Base-by-base conservation (phyloP, 2,113 vertebrate genomes). In the Zosterops japonicus region DNA sequence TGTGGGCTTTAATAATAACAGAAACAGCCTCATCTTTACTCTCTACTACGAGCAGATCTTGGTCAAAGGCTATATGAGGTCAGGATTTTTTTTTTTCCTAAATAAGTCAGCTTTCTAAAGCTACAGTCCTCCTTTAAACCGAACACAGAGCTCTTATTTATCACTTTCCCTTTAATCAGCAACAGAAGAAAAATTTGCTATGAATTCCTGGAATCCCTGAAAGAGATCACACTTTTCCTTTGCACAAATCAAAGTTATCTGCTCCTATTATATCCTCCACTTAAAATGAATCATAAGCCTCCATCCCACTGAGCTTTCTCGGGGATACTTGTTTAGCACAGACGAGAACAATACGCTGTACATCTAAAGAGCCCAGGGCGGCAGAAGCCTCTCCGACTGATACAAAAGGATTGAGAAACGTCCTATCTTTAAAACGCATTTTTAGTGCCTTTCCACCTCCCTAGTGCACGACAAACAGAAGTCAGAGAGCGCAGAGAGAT, bases 181-280 rank as follows among this genome's bases (percentile, higher is more conserved):
- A 86, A 59, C 55, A 88, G 64, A 33, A 93, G 76, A 64, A 93
- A 94, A 93, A 89, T 8, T 56, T 76, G 63, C 55, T 33, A 39
- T 42, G 82, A 93, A 90, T 89, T 82, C 87, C 78, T 39, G 70
- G 89, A 93, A 91, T 91, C 93, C 90, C 84, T 92, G 63, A 94
- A 92, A 96, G 78, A 82, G 68, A 83, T 90, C 90, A 76, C 83
- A 75, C 87, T 93, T 94, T 71, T 83, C 60, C 80, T 84, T 89
- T 92, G 89, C 76, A 63, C 75, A 88, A 91, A 91, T 95, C 78
- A 88, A 92, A 95, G 83, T 95, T 95, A 96, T 71, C 94, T 92
- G 81, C 49, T 88, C 60, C 74, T 76, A 70, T 87, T 89, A 59
- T 65, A 83, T 75, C 74, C 70, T 88, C 80, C 83, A 63, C 80